These are phyloP conservation scores for Argyresthia goedartella DNA, from an alignment of 2,888 invertebrate species.

Conservation along the genomic window DNA sequence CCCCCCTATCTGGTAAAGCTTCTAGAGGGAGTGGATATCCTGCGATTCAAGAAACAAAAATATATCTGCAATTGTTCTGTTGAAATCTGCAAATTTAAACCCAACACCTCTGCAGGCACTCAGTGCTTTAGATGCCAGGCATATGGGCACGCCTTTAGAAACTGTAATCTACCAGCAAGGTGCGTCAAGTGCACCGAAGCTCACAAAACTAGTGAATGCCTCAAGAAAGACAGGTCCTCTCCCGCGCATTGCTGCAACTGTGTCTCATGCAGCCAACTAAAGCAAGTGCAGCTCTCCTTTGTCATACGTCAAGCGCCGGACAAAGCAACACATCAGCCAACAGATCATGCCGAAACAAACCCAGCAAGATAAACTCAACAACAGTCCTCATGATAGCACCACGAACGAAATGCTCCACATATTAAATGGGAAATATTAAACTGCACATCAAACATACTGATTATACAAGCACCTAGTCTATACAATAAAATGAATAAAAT, in stretches of 20 bases:
- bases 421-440: too few relatives aligned
- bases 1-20: not conserved
- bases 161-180: not conserved
- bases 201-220: not conserved
- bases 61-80: not conserved
- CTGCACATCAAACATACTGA: too few relatives aligned
- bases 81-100: not conserved
- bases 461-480: too few relatives aligned
- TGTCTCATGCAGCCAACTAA: not conserved
- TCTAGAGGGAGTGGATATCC: not conserved
- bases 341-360: not conserved
- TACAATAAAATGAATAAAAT: too few relatives aligned
- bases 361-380: not conserved
- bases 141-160: not conserved
- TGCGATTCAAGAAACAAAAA: not conserved
- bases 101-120: not conserved
- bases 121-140: conserved; percentile 2
- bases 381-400: too few relatives aligned
- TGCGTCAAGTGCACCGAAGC: not conserved
- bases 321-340: not conserved
- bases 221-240: not conserved
- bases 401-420: too few relatives aligned
- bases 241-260: not conserved
- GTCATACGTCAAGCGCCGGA: not conserved
- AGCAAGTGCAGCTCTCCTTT: not conserved